These are phyloP conservation scores for Tapirus terrestris DNA, from an alignment of 2,113 vertebrate species.

Conservation along the genomic window DNA sequence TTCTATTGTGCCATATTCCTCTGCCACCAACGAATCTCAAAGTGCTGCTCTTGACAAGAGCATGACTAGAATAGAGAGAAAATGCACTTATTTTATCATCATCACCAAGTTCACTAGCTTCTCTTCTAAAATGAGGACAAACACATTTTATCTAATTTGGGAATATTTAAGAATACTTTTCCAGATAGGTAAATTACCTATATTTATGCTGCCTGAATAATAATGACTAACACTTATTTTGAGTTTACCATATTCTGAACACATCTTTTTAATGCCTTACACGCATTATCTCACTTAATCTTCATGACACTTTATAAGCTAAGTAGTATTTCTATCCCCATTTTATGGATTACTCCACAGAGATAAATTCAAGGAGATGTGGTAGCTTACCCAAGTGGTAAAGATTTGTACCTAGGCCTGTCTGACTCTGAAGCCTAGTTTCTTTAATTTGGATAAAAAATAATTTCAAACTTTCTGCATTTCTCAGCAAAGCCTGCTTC, in stretches of 20 bases:
- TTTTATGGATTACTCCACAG: not conserved
- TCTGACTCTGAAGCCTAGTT: not conserved
- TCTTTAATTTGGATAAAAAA: constrained; percentile 5
- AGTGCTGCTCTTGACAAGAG: not conserved
- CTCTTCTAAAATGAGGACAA: not conserved
- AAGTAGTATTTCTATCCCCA: not conserved
- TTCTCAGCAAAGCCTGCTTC: constrained; percentile 23
- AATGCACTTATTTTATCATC: not conserved
- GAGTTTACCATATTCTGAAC: not conserved
- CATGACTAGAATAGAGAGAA: not conserved
- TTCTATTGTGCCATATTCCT: not conserved
- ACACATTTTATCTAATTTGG: not conserved
- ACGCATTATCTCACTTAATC: not conserved
- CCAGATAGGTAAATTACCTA: not conserved
- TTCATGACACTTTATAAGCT: not conserved
- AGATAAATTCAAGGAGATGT: constrained; percentile 23
- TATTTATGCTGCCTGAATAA: not conserved
- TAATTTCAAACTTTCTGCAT: not conserved
- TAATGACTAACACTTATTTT: not conserved
- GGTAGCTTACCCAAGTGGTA: not conserved
- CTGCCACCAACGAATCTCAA: not conserved
- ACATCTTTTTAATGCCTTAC: not conserved
- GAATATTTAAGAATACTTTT: constrained; percentile 18
- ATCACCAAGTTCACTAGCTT: not conserved
- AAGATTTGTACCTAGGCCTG: not conserved